phyloP scores from a whole-genome alignment of 2,113 vertebrate species.

The Halcyon senegalensis region DNA sequence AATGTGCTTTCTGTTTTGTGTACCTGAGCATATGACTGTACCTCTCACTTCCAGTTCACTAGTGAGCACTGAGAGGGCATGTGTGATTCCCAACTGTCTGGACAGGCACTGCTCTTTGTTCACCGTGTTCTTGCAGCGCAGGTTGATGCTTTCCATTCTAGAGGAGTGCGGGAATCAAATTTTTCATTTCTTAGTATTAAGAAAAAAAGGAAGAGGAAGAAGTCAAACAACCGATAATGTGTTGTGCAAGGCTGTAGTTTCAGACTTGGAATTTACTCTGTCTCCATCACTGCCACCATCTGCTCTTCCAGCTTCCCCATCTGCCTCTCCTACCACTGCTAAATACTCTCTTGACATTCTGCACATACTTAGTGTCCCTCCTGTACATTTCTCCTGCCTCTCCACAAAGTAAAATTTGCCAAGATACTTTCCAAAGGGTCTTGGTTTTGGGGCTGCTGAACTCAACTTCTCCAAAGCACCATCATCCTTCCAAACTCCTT shows the following conservation, averaged over 20 bases:
- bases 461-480: not conserved
- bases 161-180: not conserved
- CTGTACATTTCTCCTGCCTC: not conserved
- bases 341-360: not conserved
- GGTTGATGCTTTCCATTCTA: not conserved
- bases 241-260: not conserved
- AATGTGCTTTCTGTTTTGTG: not conserved
- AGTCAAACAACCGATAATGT: not conserved
- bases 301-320: constrained; percentile 48
- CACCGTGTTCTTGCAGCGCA: rapidly evolving
- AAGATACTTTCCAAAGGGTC: not conserved
- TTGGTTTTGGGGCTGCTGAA: not conserved
- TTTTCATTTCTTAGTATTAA: not conserved
- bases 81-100: rapidly evolving
- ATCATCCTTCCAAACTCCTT: not conserved
- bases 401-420: not conserved
- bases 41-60: not conserved
- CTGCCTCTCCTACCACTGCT: constrained; percentile 16
- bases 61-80: not conserved
- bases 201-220: not conserved
- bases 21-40: not conserved
- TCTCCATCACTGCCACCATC: constrained; percentile 14
- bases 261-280: not conserved
- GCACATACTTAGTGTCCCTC: not conserved
- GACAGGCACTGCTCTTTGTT: not conserved